These are phyloP conservation scores for Dysmachus trigonus DNA, from an alignment of 2,888 invertebrate genomes.

Conservation along the genomic window DNA sequence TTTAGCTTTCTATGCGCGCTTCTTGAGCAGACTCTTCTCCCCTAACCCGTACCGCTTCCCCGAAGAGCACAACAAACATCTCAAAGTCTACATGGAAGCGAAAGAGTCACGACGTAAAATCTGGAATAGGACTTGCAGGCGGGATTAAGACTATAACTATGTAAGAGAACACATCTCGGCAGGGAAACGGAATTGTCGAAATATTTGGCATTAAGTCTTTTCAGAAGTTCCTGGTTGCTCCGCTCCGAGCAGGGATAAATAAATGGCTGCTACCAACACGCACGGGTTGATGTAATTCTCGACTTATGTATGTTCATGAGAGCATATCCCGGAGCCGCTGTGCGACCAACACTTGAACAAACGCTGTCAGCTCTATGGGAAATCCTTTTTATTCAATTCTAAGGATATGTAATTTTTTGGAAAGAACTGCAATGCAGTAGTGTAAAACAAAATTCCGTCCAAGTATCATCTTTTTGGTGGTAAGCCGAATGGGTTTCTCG, in stretches of 20 bases:
- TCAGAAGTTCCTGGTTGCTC: conserved; percentile 16
- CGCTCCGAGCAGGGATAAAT: background rate
- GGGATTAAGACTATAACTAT: background rate
- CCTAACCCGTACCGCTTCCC: background rate
- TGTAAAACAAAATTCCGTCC: background rate
- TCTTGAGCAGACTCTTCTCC: background rate
- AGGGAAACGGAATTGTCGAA: conserved; percentile 6
- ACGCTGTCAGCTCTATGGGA: background rate
- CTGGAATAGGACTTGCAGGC: conserved; percentile 8
- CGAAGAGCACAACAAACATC: conserved; percentile 5
- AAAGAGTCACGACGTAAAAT: background rate
- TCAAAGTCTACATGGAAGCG: background rate
- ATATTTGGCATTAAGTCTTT: conserved; percentile 29
- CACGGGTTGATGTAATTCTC: conserved; percentile 14
- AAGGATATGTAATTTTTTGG: conserved; percentile 35
- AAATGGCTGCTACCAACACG: conserved; percentile 13
- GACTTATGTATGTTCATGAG: background rate
- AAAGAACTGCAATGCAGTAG: conserved; percentile 21
- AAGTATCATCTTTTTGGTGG: background rate
- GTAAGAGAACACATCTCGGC: background rate
- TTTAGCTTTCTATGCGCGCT: background rate
- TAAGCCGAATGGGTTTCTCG: background rate
- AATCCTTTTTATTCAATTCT: conserved; percentile 31
- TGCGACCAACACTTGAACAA: conserved; percentile 2
- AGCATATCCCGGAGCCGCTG: background rate